Evolutionary conservation across 2,888 invertebrate species (phyloP).

Genomic region (Sisyra nigra): DNA sequence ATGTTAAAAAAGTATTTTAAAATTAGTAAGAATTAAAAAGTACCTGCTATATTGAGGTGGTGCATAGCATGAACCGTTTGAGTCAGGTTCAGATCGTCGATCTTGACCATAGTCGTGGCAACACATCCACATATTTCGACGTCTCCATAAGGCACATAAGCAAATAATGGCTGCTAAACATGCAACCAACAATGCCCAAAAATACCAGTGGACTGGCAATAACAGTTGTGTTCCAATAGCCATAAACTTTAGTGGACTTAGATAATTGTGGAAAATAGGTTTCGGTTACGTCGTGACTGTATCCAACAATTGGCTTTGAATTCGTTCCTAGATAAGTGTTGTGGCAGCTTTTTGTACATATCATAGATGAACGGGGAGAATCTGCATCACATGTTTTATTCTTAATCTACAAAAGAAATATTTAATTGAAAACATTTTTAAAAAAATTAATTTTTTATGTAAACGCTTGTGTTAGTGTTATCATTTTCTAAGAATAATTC

Average conservation of each 20-base stretch:
- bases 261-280: background rate
- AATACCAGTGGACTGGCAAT: conserved; percentile 19
- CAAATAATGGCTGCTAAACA: conserved; percentile 52
- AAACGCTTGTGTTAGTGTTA: too few species aligned
- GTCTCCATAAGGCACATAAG: conserved; percentile 48
- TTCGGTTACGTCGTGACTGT: background rate
- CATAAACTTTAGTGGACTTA: conserved; percentile 5
- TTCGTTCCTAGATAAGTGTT: conserved; percentile 33
- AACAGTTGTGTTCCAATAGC: conserved; percentile 6
- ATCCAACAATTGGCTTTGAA: conserved; percentile 30
- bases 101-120: conserved; percentile 31
- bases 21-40: too few species aligned
- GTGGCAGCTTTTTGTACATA: conserved; percentile 46
- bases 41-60: conserved; percentile 69
- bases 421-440: too few species aligned
- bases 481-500: too few species aligned
- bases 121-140: conserved; percentile 25
- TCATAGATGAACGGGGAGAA: conserved; percentile 55
- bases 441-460: too few species aligned
- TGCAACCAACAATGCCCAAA: conserved; percentile 43
- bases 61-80: conserved; percentile 64
- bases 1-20: background rate
- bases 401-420: conserved; percentile 29
- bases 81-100: conserved; percentile 55
- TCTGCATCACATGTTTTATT: conserved; percentile 45